These are phyloP conservation scores for Adoxophyes honmai DNA, from an alignment of 1,140 invertebrate species.

Conservation along the genomic window DNA sequence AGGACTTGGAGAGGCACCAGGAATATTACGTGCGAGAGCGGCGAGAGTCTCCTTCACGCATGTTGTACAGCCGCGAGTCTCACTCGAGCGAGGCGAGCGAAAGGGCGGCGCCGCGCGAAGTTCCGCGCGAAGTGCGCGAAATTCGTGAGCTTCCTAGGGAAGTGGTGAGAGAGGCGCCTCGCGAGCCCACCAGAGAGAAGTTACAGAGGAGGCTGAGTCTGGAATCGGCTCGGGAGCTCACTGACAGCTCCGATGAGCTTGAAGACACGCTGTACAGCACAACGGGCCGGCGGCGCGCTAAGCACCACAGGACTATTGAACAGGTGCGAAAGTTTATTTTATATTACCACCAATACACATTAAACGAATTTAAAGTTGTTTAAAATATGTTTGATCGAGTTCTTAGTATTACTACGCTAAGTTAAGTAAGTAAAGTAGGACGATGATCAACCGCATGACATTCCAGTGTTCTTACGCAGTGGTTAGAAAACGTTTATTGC, in stretches of 20 bases:
- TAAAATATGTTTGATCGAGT: too few relatives aligned
- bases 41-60: constrained; percentile 56
- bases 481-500: too few relatives aligned
- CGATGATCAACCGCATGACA: too few relatives aligned
- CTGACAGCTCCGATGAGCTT: constrained; percentile 82
- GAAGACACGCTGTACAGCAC: constrained; percentile 76
- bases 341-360: neutral
- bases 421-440: too few relatives aligned
- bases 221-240: constrained; percentile 84
- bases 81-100: constrained; percentile 63
- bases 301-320: constrained; percentile 81
- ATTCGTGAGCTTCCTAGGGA: constrained; percentile 22
- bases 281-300: constrained; percentile 70
- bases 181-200: constrained; percentile 42
- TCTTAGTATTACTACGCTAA: too few relatives aligned
- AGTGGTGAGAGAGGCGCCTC: constrained; percentile 33
- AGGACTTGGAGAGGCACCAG: constrained; percentile 65
- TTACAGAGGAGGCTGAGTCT: constrained; percentile 81
- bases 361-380: too few relatives aligned
- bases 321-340: constrained; percentile 70
- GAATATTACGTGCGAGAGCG: constrained; percentile 60
- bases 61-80: constrained; percentile 48
- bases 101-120: constrained; percentile 31
- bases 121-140: constrained; percentile 35
- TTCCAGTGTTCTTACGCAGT: too few relatives aligned